Base-by-base conservation (phyloP, 2,888 invertebrate species). In the Pimpla rufipes region DNA sequence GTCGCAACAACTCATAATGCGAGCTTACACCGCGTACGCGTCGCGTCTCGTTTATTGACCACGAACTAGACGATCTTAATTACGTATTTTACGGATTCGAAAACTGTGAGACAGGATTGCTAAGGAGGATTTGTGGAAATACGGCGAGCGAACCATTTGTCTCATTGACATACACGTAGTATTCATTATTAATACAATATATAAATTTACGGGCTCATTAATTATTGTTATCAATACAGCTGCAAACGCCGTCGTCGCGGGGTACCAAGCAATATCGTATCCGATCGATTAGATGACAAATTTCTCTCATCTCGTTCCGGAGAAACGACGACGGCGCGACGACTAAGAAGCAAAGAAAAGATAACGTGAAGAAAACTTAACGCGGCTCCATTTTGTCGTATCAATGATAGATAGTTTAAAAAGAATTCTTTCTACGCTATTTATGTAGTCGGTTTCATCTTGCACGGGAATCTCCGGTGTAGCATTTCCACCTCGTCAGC, bases 401-500 rank as follows among this genome's bases (percentile, higher is more conserved):
- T 1, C 11, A 37, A 40, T 21, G 42, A 21, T 18, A 42, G 18
- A 11, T 37, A 11, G 18, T 40, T 64, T 21, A 21, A 42, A 0
- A 13, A 21, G 42, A 35, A 35, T 13, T 57, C 55, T n/a, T 42
- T 50, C 37, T 21, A n/a, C 16, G 42, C 8, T 64, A 40, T 87
- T 64, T 85, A 76, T 18, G 80, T 85, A 0, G 89, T 59, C 3
- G 88, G 84, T 76, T 93, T 92, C 96, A 97, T 97, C 93, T 97
- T 97, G 93, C n/a, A n/a, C n/a, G n/a, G n/a, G n/a, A n/a, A n/a
- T n/a, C n/a, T n/a, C n/a, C n/a, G n/a, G n/a, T n/a, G 97, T 84
- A 96, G 93, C 96, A 98, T 96, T 92, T 96, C 96, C 86, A 97
- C 95, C 68, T 92, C 90, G 2, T 90, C 92, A 88, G 94, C 94